phyloP scores from a whole-genome alignment of 2,888 invertebrate genomes.

The Sesia apiformis region DNA sequence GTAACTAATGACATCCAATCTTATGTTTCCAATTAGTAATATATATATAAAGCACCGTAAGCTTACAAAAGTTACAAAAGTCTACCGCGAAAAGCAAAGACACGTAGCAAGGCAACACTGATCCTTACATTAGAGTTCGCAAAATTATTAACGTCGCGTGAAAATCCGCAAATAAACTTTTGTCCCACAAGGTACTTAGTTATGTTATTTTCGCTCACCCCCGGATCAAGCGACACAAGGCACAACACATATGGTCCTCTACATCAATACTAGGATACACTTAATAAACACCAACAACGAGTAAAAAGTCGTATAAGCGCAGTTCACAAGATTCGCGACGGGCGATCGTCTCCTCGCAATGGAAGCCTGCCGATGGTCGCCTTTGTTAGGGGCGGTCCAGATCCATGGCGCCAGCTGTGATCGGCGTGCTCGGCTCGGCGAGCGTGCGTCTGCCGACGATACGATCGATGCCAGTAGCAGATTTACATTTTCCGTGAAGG shows the following conservation, averaged over 20 bases:
- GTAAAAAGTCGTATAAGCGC: conserved; percentile 24
- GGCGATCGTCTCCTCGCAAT: conserved; percentile 25
- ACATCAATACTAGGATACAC: conserved; percentile 41
- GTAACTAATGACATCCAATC: too few species aligned
- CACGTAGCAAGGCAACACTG: conserved; percentile 73
- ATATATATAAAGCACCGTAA: conserved; percentile 60
- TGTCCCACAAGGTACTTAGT: conserved; percentile 17
- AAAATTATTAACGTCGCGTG: conserved; percentile 43
- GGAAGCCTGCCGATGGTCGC: conserved; percentile 15
- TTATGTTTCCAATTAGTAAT: too few species aligned
- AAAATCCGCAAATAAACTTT: conserved; percentile 40
- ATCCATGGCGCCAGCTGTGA: conserved; percentile 65
- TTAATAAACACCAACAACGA: conserved; percentile 48
- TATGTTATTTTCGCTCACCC: conserved; percentile 27
- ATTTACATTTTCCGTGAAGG: conserved; percentile 70
- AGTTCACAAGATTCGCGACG: conserved; percentile 37
- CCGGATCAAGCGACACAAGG: conserved; percentile 51
- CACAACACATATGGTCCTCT: conserved; percentile 68
- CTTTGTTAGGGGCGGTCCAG: conserved; percentile 62
- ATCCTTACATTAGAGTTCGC: conserved; percentile 49
- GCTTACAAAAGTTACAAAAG: conserved; percentile 30
- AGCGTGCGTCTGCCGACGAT: conserved; percentile 52
- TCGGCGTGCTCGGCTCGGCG: conserved; percentile 48
- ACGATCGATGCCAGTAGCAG: conserved; percentile 70
- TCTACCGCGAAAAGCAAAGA: conserved; percentile 69